Base-by-base conservation (phyloP, 2,113 vertebrate species). In the Pluvialis apricaria region DNA sequence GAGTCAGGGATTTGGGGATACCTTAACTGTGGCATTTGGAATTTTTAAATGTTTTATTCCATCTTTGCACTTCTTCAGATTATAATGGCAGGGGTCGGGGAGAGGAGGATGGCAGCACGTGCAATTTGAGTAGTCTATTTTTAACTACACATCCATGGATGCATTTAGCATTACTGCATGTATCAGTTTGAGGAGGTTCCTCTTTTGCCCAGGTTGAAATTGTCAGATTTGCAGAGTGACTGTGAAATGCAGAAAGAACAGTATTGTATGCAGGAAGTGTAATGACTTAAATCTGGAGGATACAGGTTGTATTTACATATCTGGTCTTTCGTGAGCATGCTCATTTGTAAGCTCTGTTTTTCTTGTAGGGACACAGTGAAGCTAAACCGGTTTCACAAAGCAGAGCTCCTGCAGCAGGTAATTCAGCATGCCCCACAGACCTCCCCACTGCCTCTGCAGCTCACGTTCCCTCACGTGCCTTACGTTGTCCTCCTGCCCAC, bases 401-500 rank as follows among this genome's bases (percentile, higher is more conserved):
- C 40, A 58, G 72, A 83, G 36, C 54, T 88, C 29, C 66, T 5
- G 20, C 61, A 40, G 58, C 55, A 77, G 60, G 77, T 72, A 49
- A 47, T 32, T 28, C 47, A 15, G 54, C 36, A 11, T 1, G 18
- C 3, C 28, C 45, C 18, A 3, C 18, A 84, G 36, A 49, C 28
- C 65, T 34, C 20, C 34, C 11, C 0, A 0, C 85, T 84, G 49
- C 32, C 32, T 62, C 61, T 60, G 42, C 36, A 28, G 14, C 31
- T 75, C 3, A 7, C 2, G 3, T 2, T 13, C 16, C 20, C 58
- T 68, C 29, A 29, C 8, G 2, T 10, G 24, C 5, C 36, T 42
- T 44, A 17, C 42, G 6, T 10, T 1, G 0, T 49, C 58, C 31
- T 58, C 34, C 76, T 52, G 38, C 32, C 42, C 36, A 40, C 49